These are phyloP conservation scores for Caenorhabditis parvicauda DNA, from an alignment of 2,888 invertebrate genomes.

Conservation along the genomic window DNA sequence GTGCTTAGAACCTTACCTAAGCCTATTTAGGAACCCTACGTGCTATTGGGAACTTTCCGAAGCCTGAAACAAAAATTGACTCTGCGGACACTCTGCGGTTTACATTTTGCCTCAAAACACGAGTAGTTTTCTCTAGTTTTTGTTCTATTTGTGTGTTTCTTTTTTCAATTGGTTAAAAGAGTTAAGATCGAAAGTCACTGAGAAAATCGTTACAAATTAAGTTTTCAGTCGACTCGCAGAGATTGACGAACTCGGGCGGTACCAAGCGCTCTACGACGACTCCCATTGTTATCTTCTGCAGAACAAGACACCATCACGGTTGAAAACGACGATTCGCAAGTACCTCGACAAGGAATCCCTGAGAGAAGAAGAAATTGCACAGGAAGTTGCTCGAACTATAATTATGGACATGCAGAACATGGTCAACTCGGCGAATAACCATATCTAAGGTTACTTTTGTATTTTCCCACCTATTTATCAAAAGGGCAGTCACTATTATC, in stretches of 20 bases:
- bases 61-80: constrained; percentile 45
- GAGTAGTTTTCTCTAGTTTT: constrained; percentile 3
- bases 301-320: constrained; percentile 18
- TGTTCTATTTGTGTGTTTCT: neutral
- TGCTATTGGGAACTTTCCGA: constrained; percentile 41
- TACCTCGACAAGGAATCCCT: constrained; percentile 36
- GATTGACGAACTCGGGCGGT: constrained; percentile 50
- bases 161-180: neutral
- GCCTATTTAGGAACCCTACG: constrained; percentile 70
- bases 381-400: constrained; percentile 95
- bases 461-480: neutral
- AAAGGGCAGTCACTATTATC: neutral
- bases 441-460: neutral
- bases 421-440: constrained; percentile 33
- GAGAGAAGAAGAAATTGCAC: constrained; percentile 84
- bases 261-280: constrained; percentile 46
- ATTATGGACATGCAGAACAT: constrained; percentile 88
- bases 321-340: constrained; percentile 27
- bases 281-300: constrained; percentile 14
- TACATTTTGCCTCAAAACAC: constrained; percentile 21
- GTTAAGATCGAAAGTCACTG: too few relatives aligned
- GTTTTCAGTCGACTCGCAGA: constrained; percentile 37
- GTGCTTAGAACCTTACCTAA: too few relatives aligned
- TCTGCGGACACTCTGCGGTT: constrained; percentile 8
- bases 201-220: too few relatives aligned